Base-by-base conservation (phyloP, 2,113 vertebrate species). In the Psilopogon haemacephalus region DNA sequence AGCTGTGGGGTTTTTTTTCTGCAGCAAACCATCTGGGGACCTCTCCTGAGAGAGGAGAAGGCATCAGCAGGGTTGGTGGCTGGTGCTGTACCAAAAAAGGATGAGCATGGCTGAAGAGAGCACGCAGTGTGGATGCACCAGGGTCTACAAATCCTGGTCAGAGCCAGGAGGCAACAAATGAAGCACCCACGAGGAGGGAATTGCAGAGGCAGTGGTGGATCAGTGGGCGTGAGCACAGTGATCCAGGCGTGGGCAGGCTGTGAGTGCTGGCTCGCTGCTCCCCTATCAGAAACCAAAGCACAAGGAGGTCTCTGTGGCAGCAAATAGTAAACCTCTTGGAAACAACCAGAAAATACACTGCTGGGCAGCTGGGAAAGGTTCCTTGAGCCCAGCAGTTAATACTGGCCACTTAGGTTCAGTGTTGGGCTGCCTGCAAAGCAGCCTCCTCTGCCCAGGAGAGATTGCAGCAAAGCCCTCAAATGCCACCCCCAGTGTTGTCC, bases 31-130 rank as follows among this genome's bases (percentile, higher is more conserved):
- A 40, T 12, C 27, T 37, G 54, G 71, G 33, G 54, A 23, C 5
- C 52, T 77, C 42, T 68, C 68, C 58, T 68, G 82, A 60, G 78
- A 74, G 70, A 32, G 14, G 46, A 67, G 33, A 58, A 44, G 14
- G 33, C 59, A 48, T 32, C 67, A 56, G 26, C 32, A 15, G 58
- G n/a, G 23, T 52, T 32, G 15, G 38, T 84, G 42, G 32, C 17
- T 1, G 1, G 52, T 38, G 24, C 27, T 0, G 0, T 28, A 24
- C 42, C n/a, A n/a, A 38, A 21, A 63, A 74, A 80, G 20, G 23
- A 42, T n/a, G 52, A 71, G 12, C 0, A 0, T 63, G 23, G 33
- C 65, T 84, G 73, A 70, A 78, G 62, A 74, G 37, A 40, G 62
- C 1, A 5, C 32, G 26, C 58, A 56, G 15, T 6, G 5, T 64